Evolutionary conservation across 2,797 vertebrate species (phyloP).

Genomic region (Buceros bicornis): DNA sequence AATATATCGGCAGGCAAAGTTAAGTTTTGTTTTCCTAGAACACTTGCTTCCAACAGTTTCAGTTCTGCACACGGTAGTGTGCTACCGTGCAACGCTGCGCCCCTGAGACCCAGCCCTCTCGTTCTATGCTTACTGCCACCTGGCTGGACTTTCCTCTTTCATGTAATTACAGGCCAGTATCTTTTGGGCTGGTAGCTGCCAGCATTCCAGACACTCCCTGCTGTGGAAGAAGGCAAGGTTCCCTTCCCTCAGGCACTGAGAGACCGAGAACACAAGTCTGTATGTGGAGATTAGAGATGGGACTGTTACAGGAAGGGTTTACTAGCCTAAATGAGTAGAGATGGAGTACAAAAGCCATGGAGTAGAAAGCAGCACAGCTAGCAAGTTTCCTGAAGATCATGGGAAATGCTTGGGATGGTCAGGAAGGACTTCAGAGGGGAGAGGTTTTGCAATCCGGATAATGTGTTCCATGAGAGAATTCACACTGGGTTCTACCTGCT

Average conservation of each 20-base stretch:
- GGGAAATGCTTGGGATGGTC: neutral
- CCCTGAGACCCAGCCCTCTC: neutral
- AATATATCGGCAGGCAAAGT: neutral
- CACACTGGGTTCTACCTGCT: neutral
- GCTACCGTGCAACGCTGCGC: neutral
- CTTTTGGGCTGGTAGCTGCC: neutral
- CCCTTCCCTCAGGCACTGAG: neutral
- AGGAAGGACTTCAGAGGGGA: neutral
- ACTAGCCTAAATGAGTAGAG: neutral
- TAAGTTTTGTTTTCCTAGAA: neutral
- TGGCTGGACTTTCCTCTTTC: slow-evolving; percentile 8
- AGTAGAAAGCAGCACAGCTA: neutral
- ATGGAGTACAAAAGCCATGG: neutral
- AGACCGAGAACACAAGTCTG: neutral
- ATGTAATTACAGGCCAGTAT: neutral
- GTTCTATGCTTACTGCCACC: neutral
- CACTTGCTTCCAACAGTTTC: neutral
- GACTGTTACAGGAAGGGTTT: neutral
- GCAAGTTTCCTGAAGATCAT: neutral
- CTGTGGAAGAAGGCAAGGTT: neutral
- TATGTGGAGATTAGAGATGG: neutral
- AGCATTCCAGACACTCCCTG: slow-evolving; percentile 23
- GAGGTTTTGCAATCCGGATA: neutral
- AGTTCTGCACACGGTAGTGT: neutral
- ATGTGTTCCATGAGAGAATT: neutral